A percentile compares a stretch with the other conserved stretches of the same genome.
Conservation (phyloP, 2,888 invertebrate genomes). For the Epirrhoe tristata region DNA sequence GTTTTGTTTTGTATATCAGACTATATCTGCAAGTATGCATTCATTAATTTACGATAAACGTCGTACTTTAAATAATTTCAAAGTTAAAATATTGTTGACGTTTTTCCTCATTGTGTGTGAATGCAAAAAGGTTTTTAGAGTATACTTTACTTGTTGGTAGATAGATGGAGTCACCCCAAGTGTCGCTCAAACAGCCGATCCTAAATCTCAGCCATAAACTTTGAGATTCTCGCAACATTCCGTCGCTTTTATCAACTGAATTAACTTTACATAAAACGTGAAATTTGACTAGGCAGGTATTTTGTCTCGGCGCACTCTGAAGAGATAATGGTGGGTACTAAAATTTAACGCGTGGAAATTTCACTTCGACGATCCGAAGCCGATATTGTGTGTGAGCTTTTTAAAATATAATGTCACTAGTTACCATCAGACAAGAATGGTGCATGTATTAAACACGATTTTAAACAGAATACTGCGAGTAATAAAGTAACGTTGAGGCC, state of each 20-base stretch:
- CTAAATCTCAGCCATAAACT: constrained; percentile 33
- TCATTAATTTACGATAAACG: not conserved
- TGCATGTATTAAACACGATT: not conserved
- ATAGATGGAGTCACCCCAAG: constrained; percentile 18
- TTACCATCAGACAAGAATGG: not conserved
- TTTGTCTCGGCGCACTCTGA: constrained; percentile 48
- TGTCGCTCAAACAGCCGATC: constrained; percentile 30
- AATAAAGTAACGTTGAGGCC: too few species aligned
- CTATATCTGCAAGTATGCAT: not conserved
- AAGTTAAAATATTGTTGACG: not conserved
- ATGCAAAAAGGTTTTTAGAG: not conserved
- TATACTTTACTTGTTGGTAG: not conserved
- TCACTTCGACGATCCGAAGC: constrained; percentile 16
- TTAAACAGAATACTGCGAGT: too few species aligned
- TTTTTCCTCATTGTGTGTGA: not conserved
- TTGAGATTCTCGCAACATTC: constrained; percentile 38
- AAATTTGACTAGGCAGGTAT: constrained; percentile 56
- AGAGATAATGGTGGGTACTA: constrained; percentile 9
- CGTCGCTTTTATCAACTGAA: constrained; percentile 43
- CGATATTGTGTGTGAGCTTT: constrained; percentile 1
- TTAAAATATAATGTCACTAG: not conserved
- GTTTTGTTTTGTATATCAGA: not conserved
- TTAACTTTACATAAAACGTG: constrained; percentile 49
- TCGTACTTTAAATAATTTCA: too few species aligned
- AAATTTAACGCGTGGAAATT: constrained; percentile 18